phyloP scores from a whole-genome alignment of 2,113 vertebrate genomes.

The Ariopsis seemanni region DNA sequence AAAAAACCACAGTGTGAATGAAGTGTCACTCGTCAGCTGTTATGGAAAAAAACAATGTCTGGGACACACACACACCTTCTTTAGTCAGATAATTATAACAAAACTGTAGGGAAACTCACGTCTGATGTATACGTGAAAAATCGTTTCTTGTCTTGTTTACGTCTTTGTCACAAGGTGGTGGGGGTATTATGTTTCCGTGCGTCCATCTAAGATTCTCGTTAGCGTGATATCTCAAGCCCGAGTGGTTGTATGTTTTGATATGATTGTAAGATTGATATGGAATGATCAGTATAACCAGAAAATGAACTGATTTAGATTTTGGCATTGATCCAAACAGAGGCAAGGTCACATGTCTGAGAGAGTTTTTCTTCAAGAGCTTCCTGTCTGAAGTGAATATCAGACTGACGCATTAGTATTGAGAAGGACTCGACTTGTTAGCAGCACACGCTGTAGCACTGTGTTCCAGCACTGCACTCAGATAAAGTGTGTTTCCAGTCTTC shows the following conservation, averaged over 20 bases:
- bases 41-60: not conserved
- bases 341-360: not conserved
- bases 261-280: not conserved
- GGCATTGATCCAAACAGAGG: not conserved
- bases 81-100: not conserved
- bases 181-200: no score
- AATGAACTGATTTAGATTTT: not conserved
- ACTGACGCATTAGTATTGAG: not conserved
- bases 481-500: no score
- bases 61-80: not conserved
- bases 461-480: not conserved
- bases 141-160: no score
- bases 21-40: not conserved
- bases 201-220: not conserved
- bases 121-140: not conserved
- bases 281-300: not conserved
- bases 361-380: not conserved
- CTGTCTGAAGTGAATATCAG: not conserved
- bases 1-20: slow-evolving; percentile 6
- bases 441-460: not conserved
- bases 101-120: not conserved
- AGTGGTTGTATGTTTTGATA: not conserved
- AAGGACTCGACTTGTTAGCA: not conserved
- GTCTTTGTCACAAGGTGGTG: not conserved
- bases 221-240: not conserved